phyloP scores from a whole-genome alignment of 2,113 vertebrate genomes.

The Anser brachyrhynchus region DNA sequence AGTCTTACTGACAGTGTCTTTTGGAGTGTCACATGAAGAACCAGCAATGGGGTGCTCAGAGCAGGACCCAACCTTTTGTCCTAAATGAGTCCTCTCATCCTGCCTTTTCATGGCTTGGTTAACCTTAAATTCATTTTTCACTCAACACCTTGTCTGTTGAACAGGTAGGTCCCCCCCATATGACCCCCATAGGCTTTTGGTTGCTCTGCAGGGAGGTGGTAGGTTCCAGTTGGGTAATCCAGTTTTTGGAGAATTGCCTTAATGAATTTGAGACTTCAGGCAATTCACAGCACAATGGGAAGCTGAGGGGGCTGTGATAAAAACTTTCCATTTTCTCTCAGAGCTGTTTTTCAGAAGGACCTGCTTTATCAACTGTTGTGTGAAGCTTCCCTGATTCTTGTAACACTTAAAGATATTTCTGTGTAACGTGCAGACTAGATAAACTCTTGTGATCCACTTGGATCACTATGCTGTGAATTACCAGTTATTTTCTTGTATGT shows the following conservation, averaged over 20 bases:
- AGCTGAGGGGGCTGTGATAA: background rate
- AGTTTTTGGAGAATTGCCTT: background rate
- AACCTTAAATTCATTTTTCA: background rate
- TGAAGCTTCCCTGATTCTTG: background rate
- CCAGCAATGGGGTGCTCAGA: too few relatives aligned
- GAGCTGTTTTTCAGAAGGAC: background rate
- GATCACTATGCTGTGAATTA: background rate
- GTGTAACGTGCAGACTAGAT: background rate
- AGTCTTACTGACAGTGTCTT: background rate
- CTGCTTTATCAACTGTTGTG: background rate
- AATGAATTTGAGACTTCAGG: background rate
- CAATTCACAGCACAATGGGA: background rate
- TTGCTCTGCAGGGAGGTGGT: background rate
- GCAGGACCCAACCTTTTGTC: background rate
- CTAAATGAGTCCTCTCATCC: background rate
- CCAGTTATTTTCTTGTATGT: background rate
- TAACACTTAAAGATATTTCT: background rate
- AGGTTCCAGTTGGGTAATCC: background rate
- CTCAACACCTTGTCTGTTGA: background rate
- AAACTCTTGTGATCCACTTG: background rate
- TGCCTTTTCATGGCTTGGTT: background rate
- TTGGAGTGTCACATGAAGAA: background rate
- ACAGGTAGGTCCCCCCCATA: fast-evolving
- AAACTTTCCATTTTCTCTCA: background rate
- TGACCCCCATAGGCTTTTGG: fast-evolving